Evolutionary conservation across 2,113 vertebrate genomes (phyloP).

Genomic region (Phalacrocorax brasilianus): DNA sequence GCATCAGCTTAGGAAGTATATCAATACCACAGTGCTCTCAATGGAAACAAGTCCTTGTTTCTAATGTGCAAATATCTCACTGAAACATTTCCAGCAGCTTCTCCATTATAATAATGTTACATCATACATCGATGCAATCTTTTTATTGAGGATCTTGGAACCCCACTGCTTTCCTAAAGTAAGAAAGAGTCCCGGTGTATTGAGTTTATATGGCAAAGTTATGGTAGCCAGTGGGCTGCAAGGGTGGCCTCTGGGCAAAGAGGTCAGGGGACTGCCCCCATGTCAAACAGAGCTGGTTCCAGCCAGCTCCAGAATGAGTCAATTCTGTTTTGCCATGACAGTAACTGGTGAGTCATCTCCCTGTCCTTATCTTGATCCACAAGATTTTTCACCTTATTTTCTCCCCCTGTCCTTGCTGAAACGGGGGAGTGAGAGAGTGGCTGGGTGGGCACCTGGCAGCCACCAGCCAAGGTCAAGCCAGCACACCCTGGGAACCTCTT

Average conservation of each 20-base stretch:
- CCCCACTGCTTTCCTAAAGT: background rate
- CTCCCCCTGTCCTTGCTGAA: background rate
- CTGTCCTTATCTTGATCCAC: background rate
- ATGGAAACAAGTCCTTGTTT: background rate
- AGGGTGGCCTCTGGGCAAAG: background rate
- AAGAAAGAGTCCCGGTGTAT: background rate
- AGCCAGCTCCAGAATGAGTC: background rate
- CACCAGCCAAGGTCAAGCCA: background rate
- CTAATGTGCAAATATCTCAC: background rate
- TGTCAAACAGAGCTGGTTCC: background rate
- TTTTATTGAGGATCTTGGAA: background rate
- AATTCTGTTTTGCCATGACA: background rate
- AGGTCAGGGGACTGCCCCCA: background rate
- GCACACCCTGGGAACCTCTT: background rate
- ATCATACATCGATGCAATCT: background rate
- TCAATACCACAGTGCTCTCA: background rate
- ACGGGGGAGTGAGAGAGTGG: background rate
- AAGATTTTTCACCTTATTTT: background rate
- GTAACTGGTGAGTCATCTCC: background rate
- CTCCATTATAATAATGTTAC: background rate
- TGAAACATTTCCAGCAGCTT: background rate
- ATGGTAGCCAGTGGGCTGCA: background rate
- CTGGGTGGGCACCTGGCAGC: background rate
- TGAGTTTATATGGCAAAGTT: background rate
- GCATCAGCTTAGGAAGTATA: background rate